phyloP scores from a whole-genome alignment of 2,888 invertebrate species.

The Dasypogon diadema region DNA sequence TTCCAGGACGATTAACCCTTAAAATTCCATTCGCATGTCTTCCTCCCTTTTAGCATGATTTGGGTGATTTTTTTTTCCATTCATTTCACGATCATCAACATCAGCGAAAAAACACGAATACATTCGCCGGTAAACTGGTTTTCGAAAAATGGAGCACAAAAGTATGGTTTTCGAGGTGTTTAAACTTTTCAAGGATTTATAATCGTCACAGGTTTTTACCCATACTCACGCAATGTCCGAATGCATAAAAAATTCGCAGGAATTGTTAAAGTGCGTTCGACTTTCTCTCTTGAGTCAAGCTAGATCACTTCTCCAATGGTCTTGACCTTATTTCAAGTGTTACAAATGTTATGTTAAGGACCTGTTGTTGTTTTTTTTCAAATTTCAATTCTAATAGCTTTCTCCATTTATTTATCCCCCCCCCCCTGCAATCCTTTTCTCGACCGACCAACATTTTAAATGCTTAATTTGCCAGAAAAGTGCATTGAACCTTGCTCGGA shows the following conservation, averaged over 20 bases:
- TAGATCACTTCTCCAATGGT: not conserved
- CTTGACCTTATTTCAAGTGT: not conserved
- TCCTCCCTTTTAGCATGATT: not conserved
- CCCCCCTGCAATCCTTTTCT: no score
- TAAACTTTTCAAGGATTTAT: constrained; percentile 12
- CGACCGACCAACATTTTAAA: no score
- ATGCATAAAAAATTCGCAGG: not conserved
- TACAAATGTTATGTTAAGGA: no score
- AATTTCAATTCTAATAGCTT: no score
- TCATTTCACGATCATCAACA: not conserved
- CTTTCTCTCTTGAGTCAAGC: not conserved
- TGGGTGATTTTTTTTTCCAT: not conserved
- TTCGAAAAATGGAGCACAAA: constrained; percentile 19
- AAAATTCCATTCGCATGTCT: not conserved
- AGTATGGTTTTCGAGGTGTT: not conserved
- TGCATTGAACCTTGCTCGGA: not conserved
- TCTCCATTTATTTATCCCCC: no score
- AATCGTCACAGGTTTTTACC: not conserved
- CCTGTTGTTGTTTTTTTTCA: no score
- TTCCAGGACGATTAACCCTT: not conserved
- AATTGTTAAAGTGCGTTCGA: not conserved
- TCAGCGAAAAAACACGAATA: not conserved
- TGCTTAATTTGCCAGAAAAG: not conserved
- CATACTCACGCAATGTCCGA: not conserved
- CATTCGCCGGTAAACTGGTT: constrained; percentile 20